phyloP scores from a whole-genome alignment of 2,888 invertebrate genomes.

The Drosophila prolongata region DNA sequence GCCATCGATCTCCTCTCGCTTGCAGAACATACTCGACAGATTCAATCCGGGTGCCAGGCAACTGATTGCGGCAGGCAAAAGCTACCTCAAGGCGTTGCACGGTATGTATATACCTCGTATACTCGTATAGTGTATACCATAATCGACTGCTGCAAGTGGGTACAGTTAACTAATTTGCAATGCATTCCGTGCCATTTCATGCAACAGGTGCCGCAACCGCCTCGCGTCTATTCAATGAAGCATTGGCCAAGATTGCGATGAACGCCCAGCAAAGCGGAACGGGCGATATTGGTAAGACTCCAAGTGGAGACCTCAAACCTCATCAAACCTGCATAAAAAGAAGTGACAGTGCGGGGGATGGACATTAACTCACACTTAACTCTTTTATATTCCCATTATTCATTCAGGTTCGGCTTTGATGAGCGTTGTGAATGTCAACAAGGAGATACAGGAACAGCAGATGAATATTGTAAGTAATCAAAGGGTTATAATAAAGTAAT shows the following conservation, averaged over 20 bases:
- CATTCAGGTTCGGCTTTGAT: conserved; percentile 92
- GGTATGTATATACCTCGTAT: conserved; percentile 87
- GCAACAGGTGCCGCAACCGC: conserved; percentile 93
- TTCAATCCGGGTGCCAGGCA: conserved; percentile 97
- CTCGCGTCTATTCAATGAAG: conserved; percentile 94
- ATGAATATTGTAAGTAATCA: conserved; percentile 95
- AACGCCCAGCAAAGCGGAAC: conserved; percentile 97
- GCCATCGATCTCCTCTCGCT: conserved; percentile 84
- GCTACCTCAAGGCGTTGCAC: conserved; percentile 96
- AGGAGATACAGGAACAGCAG: conserved; percentile 97
- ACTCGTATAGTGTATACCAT: conserved; percentile 1
- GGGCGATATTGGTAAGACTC: conserved; percentile 92
- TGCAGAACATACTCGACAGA: conserved; percentile 97
- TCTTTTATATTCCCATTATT: not conserved
- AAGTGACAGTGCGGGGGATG: too few species aligned
- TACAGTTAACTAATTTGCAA: conserved; percentile 67
- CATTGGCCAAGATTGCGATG: conserved; percentile 93
- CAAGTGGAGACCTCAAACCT: not conserved
- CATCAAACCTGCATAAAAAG: too few species aligned
- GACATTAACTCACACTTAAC: too few species aligned
- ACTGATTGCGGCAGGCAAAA: conserved; percentile 96
- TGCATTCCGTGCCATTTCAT: conserved; percentile 57
- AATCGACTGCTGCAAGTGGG: conserved; percentile 11
- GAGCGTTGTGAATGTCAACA: conserved; percentile 96
- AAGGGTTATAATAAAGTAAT: too few species aligned